Conservation (phyloP, 2,888 invertebrate species). For the Neoitamus cyanurus region DNA sequence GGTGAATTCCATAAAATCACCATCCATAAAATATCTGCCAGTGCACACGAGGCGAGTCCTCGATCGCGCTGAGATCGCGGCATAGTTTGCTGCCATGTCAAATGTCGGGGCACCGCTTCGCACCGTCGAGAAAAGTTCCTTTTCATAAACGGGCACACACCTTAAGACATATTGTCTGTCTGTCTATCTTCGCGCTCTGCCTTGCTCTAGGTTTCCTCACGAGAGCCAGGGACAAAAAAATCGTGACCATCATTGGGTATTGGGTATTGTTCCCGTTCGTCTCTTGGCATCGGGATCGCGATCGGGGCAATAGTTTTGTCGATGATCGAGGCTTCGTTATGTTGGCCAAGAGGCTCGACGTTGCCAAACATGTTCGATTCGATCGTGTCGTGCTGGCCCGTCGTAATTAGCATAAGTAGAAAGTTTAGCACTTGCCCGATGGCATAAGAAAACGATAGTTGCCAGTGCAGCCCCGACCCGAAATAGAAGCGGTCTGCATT, state of each 20-base stretch:
- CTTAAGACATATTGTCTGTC: constrained; percentile 9
- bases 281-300: neutral
- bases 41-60: neutral
- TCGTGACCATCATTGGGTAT: constrained; percentile 33
- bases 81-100: constrained; percentile 10
- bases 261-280: neutral
- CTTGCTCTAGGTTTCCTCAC: neutral
- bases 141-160: neutral
- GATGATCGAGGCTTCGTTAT: neutral
- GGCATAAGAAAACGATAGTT: neutral
- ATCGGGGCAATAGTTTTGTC: neutral
- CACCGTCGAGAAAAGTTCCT: neutral
- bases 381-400: constrained; percentile 18
- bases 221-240: constrained; percentile 26
- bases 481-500: neutral
- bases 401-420: constrained; percentile 38
- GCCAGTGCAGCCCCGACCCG: neutral
- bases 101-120: neutral
- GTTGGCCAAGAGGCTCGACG: neutral
- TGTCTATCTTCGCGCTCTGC: neutral
- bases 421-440: neutral
- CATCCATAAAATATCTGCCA: neutral
- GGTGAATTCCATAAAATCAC: neutral
- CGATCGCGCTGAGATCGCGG: neutral
- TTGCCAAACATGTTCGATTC: constrained; percentile 3